These are phyloP conservation scores for Spatulosminthurus flaviceps DNA, from an alignment of 2,888 invertebrate species.

Conservation along the genomic window DNA sequence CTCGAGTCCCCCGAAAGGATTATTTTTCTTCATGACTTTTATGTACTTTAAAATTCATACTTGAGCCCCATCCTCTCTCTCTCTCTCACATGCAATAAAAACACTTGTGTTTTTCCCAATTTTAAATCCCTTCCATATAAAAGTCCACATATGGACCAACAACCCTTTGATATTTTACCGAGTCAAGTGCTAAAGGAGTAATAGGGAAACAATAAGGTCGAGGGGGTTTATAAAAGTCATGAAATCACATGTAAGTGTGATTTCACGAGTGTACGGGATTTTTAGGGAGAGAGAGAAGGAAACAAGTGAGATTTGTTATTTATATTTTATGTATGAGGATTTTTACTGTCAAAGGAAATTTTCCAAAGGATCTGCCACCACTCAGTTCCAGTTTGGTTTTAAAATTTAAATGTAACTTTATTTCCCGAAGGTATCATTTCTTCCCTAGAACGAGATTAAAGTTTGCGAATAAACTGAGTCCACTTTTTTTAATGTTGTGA, in stretches of 20 bases:
- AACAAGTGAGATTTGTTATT: slow-evolving; percentile 23
- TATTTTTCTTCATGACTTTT: slow-evolving; percentile 27
- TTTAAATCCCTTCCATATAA: not conserved
- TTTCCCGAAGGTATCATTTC: slow-evolving; percentile 29
- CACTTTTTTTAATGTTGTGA: slow-evolving; percentile 22
- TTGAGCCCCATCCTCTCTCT: not conserved
- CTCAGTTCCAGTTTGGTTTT: slow-evolving; percentile 2
- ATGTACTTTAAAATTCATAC: slow-evolving; percentile 28
- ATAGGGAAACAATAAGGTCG: slow-evolving; percentile 19
- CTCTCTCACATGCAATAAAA: not conserved
- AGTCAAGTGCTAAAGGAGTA: not conserved
- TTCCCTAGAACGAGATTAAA: slow-evolving; percentile 27
- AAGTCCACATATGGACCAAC: not conserved
- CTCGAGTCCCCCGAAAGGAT: not conserved
- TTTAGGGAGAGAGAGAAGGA: not conserved
- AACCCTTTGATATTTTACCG: not conserved
- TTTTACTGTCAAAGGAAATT: slow-evolving; percentile 27
- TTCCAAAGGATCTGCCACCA: not conserved
- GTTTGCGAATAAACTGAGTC: slow-evolving; percentile 20
- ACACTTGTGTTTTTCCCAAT: slow-evolving; percentile 2
- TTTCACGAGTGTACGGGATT: too few relatives aligned
- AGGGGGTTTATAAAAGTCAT: not conserved
- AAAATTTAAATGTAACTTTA: slow-evolving; percentile 32
- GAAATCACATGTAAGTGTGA: slow-evolving; percentile 14
- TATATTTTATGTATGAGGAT: slow-evolving; percentile 27